Percentiles rank a stretch among this genome's conserved stretches.
Evolutionary conservation across 2,113 vertebrate genomes (phyloP).

Genomic region (Chloroceryle aenea): DNA sequence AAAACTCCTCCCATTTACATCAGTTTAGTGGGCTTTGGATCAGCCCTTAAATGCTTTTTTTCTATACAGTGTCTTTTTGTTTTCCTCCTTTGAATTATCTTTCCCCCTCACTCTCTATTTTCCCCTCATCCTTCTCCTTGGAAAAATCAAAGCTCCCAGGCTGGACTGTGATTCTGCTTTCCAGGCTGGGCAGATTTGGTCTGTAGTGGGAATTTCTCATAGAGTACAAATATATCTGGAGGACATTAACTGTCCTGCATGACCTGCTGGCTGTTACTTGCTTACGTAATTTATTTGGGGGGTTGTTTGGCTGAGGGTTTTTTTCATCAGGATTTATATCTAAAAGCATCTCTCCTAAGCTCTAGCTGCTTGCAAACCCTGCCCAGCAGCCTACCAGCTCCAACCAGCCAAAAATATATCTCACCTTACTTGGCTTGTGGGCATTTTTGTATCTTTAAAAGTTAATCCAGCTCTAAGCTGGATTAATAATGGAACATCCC

Average conservation of each 20-base stretch:
- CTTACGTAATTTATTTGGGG: slow-evolving; percentile 25
- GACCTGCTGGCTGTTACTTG: neutral
- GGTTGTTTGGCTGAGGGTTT: neutral
- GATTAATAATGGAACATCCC: slow-evolving; percentile 68
- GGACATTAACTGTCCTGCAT: neutral
- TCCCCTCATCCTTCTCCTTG: neutral
- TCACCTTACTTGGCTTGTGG: neutral
- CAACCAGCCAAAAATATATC: slow-evolving; percentile 43
- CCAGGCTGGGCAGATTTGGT: neutral
- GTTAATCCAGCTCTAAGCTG: slow-evolving; percentile 66
- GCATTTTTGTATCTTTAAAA: slow-evolving; percentile 64
- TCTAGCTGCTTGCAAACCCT: neutral
- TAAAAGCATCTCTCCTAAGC: slow-evolving; percentile 49
- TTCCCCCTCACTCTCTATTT: rapidly evolving
- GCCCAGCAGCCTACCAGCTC: neutral
- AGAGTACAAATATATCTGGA: neutral
- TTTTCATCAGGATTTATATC: slow-evolving; percentile 33
- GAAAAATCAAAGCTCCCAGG: neutral
- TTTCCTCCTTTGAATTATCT: neutral
- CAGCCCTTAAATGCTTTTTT: neutral
- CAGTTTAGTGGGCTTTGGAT: neutral
- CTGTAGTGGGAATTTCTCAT: neutral
- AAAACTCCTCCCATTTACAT: neutral
- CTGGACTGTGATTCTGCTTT: neutral
- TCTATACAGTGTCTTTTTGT: neutral